Conservation (phyloP, 2,888 invertebrate species). For the Ariolimax columbianus region DNA sequence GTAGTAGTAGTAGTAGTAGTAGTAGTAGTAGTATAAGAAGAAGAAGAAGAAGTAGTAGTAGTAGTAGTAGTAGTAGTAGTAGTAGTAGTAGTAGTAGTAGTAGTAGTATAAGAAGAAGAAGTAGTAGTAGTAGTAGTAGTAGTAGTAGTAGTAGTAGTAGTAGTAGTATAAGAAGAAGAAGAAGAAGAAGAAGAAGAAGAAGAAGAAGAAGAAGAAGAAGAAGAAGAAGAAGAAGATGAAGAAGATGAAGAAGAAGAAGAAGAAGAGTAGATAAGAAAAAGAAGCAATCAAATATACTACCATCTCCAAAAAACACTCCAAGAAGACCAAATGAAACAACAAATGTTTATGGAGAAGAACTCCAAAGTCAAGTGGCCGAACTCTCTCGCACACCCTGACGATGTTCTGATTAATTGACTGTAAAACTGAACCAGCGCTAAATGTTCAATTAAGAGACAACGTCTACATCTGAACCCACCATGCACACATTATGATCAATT, state of each 20-base stretch:
- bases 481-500: conserved; percentile 21
- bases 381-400: not conserved
- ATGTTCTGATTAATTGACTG: not conserved
- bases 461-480: not conserved
- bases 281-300: too few relatives aligned
- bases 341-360: not conserved
- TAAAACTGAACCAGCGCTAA: not conserved
- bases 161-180: too few relatives aligned
- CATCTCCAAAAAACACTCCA: not conserved
- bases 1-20: not conserved
- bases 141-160: conserved; percentile 28
- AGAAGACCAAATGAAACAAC: not conserved
- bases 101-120: conserved; percentile 2
- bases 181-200: not conserved
- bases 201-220: not conserved
- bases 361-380: not conserved
- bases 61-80: conserved; percentile 9
- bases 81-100: conserved; percentile 20
- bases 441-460: not conserved
- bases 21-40: not conserved
- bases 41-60: not conserved
- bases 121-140: conserved; percentile 13
- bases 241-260: not conserved
- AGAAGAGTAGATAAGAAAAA: too few relatives aligned
- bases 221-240: not conserved